Evolutionary conservation across 2,797 vertebrate genomes (phyloP).

Genomic region (Oophaga sylvatica): DNA sequence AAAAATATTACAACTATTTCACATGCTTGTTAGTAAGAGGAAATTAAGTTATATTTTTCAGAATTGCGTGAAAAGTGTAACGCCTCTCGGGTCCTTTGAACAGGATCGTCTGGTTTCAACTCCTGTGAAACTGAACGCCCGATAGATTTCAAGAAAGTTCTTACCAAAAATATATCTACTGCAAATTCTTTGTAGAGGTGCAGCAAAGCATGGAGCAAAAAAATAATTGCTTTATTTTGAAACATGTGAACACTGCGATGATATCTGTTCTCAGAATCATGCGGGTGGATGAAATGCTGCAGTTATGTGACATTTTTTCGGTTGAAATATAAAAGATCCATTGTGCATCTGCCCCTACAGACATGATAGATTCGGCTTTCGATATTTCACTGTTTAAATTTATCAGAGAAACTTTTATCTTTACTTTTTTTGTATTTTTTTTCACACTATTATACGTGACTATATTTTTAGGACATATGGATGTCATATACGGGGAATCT

Average conservation of each 20-base stretch:
- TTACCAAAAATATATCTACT: constrained; percentile 15
- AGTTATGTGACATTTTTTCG: constrained; percentile 5
- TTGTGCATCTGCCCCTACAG: background rate
- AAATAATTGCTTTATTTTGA: constrained; percentile 22
- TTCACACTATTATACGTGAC: too few relatives aligned
- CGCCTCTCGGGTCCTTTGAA: constrained; percentile 1
- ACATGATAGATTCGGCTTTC: background rate
- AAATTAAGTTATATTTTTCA: background rate
- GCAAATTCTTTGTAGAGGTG: constrained; percentile 55
- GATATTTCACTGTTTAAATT: background rate
- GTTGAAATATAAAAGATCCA: background rate
- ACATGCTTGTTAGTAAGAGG: background rate
- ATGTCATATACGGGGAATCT: too few relatives aligned
- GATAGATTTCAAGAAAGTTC: constrained; percentile 7
- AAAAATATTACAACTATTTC: background rate
- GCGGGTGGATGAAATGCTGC: background rate
- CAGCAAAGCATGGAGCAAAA: constrained; percentile 2
- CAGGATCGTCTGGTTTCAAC: constrained; percentile 43
- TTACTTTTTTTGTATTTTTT: background rate
- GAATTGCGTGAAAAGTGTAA: constrained; percentile 4
- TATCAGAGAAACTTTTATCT: background rate
- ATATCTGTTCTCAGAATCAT: constrained; percentile 26
- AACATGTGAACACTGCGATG: constrained; percentile 2
- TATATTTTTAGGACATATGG: too few relatives aligned
- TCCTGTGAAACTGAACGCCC: constrained; percentile 11